These are phyloP conservation scores for Drosophila eugracilis DNA, from an alignment of 1,140 invertebrate species.

Conservation along the genomic window DNA sequence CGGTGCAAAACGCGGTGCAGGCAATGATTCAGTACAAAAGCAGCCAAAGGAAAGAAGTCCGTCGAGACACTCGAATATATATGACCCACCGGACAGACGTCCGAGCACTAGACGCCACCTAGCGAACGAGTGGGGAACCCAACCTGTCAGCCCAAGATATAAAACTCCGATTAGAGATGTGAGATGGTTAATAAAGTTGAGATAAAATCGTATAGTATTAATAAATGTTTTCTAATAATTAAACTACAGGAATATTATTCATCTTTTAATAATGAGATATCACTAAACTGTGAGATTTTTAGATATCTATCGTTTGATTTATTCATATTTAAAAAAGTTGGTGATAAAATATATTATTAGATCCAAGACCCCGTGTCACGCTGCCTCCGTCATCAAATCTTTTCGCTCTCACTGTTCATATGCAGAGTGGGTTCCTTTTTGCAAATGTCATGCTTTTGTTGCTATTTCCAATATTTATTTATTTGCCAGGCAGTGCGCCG, in stretches of 20 bases:
- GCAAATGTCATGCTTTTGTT: conserved; percentile 60
- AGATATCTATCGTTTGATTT: too few relatives aligned
- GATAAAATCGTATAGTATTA: neutral
- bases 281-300: too few relatives aligned
- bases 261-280: too few relatives aligned
- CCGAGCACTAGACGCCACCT: conserved; percentile 66
- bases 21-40: conserved; percentile 76
- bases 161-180: conserved; percentile 49
- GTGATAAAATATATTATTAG: too few relatives aligned
- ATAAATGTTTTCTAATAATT: neutral
- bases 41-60: conserved; percentile 57
- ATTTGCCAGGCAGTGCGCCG: conserved; percentile 72
- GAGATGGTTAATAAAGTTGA: neutral
- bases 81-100: conserved; percentile 41
- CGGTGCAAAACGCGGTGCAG: conserved; percentile 5
- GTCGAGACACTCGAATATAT: conserved; percentile 35
- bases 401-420: conserved; percentile 20
- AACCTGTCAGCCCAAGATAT: conserved; percentile 73
- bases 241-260: neutral
- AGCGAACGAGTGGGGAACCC: conserved; percentile 61
- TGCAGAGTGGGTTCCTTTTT: conserved; percentile 49
- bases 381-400: neutral
- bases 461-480: conserved; percentile 74
- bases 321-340: too few relatives aligned
- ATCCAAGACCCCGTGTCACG: conserved; percentile 30